Evolutionary conservation across 37 sponge, comb jelly and placozoan genomes (phyloP).

Genomic region (Chondrilla cf. caribensis): DNA sequence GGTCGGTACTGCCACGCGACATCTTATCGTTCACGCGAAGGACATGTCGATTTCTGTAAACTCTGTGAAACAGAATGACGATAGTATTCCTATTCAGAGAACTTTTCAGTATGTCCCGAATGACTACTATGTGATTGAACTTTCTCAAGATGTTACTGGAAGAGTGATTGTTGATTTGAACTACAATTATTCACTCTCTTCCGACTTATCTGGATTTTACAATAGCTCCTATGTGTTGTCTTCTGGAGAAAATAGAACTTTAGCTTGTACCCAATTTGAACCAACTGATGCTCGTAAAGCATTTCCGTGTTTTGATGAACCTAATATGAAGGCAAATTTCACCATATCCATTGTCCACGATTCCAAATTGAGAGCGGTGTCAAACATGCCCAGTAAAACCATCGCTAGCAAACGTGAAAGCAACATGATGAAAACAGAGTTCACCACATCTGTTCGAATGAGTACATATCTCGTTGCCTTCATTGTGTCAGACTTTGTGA

Average conservation of each 20-base stretch:
- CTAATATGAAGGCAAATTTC: conserved; percentile 89
- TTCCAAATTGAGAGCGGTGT: conserved; percentile 40
- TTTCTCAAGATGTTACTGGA: conserved; percentile 1
- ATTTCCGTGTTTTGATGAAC: conserved; percentile 99
- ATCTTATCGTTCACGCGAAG: conserved; percentile 58
- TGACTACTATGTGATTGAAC: conserved; percentile 56
- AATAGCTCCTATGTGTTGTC: conserved; percentile 59
- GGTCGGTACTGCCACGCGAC: conserved; percentile 23
- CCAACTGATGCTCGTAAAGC: conserved; percentile 92
- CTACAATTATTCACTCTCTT: conserved; percentile 61
- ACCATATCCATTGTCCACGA: conserved; percentile 67
- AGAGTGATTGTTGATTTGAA: conserved; percentile 15
- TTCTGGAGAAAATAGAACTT: conserved; percentile 26
- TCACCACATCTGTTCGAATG: conserved; percentile 79
- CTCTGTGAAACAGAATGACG: neutral
- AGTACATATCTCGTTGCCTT: conserved; percentile 98
- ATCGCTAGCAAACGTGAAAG: neutral
- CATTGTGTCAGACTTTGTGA: conserved; percentile 80
- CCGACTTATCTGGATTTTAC: conserved; percentile 86
- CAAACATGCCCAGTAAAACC: conserved; percentile 90
- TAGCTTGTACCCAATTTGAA: conserved; percentile 96
- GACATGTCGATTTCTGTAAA: conserved; percentile 50
- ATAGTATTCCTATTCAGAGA: neutral
- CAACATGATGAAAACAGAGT: conserved; percentile 43
- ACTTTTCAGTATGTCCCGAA: conserved; percentile 16